Conservation (phyloP, 2,888 invertebrate genomes). For the Aromia moschata region DNA sequence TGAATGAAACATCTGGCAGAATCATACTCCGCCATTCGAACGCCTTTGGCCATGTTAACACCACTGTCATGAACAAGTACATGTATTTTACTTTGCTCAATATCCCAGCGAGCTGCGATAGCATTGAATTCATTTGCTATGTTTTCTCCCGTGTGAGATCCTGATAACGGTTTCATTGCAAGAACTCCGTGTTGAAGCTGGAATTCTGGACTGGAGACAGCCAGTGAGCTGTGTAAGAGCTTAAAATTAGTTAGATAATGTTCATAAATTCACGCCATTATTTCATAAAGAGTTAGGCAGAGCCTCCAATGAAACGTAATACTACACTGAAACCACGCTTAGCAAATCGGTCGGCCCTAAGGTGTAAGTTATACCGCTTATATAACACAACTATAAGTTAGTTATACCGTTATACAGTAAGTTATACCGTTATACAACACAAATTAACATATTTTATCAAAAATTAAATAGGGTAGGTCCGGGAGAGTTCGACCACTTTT, state of each 20-base stretch:
- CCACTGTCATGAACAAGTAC: slow-evolving; percentile 42
- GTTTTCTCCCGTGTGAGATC: slow-evolving; percentile 42
- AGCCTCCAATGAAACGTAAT: too few relatives aligned
- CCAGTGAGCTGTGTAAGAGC: slow-evolving; percentile 41
- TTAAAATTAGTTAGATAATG: slow-evolving; percentile 39
- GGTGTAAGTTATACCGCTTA: too few relatives aligned
- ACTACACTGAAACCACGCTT: too few relatives aligned
- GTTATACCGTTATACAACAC: too few relatives aligned
- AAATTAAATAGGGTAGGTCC: too few relatives aligned
- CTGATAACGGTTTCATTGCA: slow-evolving; percentile 43
- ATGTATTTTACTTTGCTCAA: slow-evolving; percentile 47
- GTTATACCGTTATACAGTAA: too few relatives aligned
- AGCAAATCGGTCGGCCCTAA: too few relatives aligned
- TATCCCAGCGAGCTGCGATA: slow-evolving; percentile 44
- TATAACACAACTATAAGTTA: too few relatives aligned
- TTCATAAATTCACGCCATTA: slow-evolving; percentile 47
- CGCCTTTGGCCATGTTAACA: slow-evolving; percentile 37
- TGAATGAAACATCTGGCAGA: slow-evolving; percentile 41
- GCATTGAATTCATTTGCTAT: slow-evolving; percentile 49
- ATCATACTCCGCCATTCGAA: slow-evolving; percentile 32
- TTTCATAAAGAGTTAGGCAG: slow-evolving; percentile 47
- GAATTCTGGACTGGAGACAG: slow-evolving; percentile 29
- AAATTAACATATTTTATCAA: too few relatives aligned
- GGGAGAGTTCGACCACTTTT: too few relatives aligned
- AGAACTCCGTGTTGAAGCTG: slow-evolving; percentile 42